Conservation (phyloP, 2,888 invertebrate species). For the Sinotaia quadrata region DNA sequence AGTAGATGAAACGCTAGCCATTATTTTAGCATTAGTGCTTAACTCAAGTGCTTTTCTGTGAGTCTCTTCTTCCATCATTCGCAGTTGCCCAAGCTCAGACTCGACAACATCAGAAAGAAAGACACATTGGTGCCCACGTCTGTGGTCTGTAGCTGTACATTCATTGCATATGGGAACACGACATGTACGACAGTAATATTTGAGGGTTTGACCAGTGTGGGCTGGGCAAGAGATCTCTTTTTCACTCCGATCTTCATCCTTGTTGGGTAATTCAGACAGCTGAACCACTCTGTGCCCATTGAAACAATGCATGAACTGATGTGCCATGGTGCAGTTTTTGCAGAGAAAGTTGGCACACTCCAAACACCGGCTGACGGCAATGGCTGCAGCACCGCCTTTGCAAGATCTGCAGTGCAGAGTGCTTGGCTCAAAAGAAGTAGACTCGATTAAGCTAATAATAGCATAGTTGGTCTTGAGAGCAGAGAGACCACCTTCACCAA, state of each 20-base stretch:
- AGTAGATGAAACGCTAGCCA: conserved; percentile 80
- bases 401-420: conserved; percentile 65
- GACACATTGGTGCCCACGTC: conserved; percentile 66
- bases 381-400: not conserved
- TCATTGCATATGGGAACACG: conserved; percentile 94
- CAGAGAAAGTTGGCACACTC: conserved; percentile 97
- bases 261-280: conserved; percentile 76
- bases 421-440: conserved; percentile 72
- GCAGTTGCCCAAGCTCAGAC: conserved; percentile 85
- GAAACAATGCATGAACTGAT: conserved; percentile 99
- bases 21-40: conserved; percentile 86
- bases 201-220: conserved; percentile 91
- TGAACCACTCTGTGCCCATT: conserved; percentile 92
- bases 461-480: conserved; percentile 81
- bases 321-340: conserved; percentile 97
- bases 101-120: conserved; percentile 61
- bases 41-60: conserved; percentile 91
- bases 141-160: conserved; percentile 85
- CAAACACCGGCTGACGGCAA: conserved; percentile 86
- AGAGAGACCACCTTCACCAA: conserved; percentile 76
- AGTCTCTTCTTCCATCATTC: conserved; percentile 84
- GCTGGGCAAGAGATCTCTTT: conserved; percentile 78
- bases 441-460: conserved; percentile 73
- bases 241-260: conserved; percentile 72
- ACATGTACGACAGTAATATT: conserved; percentile 95